Percentiles rank a stretch among this genome's conserved stretches.
phyloP scores from a whole-genome alignment of 2,113 vertebrate genomes.

The Gymnobelideus leadbeateri region DNA sequence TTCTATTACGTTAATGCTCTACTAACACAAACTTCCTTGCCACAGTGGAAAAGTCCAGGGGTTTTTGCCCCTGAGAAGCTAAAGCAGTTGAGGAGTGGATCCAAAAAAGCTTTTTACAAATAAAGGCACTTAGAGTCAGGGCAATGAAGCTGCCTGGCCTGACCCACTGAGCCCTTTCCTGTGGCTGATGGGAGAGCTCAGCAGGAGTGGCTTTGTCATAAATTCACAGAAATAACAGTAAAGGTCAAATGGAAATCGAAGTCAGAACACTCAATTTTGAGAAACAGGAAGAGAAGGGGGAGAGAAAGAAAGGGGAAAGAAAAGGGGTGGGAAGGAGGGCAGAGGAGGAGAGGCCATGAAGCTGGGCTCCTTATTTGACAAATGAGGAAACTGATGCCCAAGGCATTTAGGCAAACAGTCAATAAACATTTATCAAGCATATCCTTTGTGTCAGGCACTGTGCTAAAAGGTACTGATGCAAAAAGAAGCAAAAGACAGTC shows the following conservation, averaged over 20 bases:
- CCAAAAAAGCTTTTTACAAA: constrained; percentile 61
- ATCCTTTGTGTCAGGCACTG: not conserved
- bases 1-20: constrained; percentile 21
- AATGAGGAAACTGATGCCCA: not conserved
- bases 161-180: constrained; percentile 32
- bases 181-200: constrained; percentile 29
- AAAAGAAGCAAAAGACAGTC: not conserved
- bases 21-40: constrained; percentile 43
- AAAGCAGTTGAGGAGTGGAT: constrained; percentile 17
- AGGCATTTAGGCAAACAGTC: not conserved
- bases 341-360: not conserved
- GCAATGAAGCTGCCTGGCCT: constrained; percentile 43
- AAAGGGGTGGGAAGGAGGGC: not conserved
- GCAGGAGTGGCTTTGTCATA: constrained; percentile 44
- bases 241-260: not conserved
- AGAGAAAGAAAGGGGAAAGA: no score
- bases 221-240: constrained; percentile 15
- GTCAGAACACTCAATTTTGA: not conserved
- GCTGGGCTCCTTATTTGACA: not conserved
- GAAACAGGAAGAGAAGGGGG: not conserved
- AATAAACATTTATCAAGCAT: not conserved
- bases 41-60: not conserved
- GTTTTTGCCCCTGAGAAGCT: constrained; percentile 27
- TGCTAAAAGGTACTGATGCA: not conserved
- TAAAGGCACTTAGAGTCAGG: constrained; percentile 23